Conservation (phyloP, 2,888 invertebrate genomes). For the Agrotis exclamationis region DNA sequence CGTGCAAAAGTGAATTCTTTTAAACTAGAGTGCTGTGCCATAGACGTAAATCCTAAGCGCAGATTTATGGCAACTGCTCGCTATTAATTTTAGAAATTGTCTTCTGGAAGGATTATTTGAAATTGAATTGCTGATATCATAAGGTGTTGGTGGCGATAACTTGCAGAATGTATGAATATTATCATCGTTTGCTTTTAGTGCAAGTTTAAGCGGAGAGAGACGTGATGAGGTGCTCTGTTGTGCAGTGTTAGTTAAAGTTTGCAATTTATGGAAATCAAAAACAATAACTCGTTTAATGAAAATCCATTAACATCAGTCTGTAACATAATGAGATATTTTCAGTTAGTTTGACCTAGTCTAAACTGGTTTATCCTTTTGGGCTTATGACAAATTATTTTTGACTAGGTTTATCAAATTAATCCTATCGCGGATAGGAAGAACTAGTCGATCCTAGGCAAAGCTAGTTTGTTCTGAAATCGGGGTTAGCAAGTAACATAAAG, state of each 20-base stretch:
- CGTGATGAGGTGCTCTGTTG: not conserved
- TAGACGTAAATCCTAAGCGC: conserved; percentile 38
- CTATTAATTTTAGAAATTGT: conserved; percentile 54
- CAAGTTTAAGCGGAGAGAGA: not conserved
- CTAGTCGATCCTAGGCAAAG: no score
- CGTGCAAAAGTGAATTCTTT: conserved; percentile 40
- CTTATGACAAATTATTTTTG: no score
- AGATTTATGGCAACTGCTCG: conserved; percentile 49
- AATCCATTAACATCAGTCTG: no score
- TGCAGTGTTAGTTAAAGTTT: not conserved
- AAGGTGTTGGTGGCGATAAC: conserved; percentile 27
- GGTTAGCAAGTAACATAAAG: no score
- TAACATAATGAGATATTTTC: no score
- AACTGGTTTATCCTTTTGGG: no score
- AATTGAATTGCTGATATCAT: conserved; percentile 42
- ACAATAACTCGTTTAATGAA: no score
- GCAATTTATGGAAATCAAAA: not conserved
- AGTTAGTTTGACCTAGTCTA: no score
- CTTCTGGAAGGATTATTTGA: conserved; percentile 37
- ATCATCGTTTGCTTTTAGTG: conserved; percentile 35
- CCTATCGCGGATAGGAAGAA: no score
- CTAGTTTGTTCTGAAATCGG: no score
- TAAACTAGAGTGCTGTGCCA: conserved; percentile 35
- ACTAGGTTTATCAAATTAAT: no score
- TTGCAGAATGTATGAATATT: conserved; percentile 39